Evolutionary conservation across 2,888 invertebrate genomes (phyloP).

Genomic region (Noctua fimbriata): DNA sequence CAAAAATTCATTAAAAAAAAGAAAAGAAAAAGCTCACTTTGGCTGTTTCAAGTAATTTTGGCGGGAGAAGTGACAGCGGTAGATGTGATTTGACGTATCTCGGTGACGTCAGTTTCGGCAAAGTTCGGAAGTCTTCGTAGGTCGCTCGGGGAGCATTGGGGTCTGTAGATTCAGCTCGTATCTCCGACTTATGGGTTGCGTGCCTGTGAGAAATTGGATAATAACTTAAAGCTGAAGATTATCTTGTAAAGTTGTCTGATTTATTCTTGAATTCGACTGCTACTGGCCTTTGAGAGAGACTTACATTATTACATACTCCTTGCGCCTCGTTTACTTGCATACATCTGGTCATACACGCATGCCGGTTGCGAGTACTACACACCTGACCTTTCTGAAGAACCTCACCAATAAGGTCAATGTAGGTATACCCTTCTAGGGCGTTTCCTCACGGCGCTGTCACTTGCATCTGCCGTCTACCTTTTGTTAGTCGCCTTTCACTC

Average conservation of each 20-base stretch:
- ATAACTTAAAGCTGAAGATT: conserved; percentile 15
- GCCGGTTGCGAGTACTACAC: not conserved
- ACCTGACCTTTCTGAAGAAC: not conserved
- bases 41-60: conserved; percentile 87
- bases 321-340: no score
- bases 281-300: no score
- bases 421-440: no score
- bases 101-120: conserved; percentile 80
- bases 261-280: not conserved
- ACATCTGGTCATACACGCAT: not conserved
- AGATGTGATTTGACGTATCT: conserved; percentile 93
- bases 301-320: not conserved
- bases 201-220: conserved; percentile 63
- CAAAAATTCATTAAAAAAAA: conserved; percentile 26
- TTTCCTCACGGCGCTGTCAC: no score
- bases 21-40: conserved; percentile 90
- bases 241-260: conserved; percentile 21
- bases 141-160: conserved; percentile 64
- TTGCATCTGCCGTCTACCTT: no score
- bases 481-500: no score
- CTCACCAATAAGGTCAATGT: no score
- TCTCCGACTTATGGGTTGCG: conserved; percentile 70
- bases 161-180: conserved; percentile 50
- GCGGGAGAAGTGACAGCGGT: conserved; percentile 93
- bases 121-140: conserved; percentile 72